Conservation (phyloP, 2,113 vertebrate species). For the Dendrocopos noguchii region DNA sequence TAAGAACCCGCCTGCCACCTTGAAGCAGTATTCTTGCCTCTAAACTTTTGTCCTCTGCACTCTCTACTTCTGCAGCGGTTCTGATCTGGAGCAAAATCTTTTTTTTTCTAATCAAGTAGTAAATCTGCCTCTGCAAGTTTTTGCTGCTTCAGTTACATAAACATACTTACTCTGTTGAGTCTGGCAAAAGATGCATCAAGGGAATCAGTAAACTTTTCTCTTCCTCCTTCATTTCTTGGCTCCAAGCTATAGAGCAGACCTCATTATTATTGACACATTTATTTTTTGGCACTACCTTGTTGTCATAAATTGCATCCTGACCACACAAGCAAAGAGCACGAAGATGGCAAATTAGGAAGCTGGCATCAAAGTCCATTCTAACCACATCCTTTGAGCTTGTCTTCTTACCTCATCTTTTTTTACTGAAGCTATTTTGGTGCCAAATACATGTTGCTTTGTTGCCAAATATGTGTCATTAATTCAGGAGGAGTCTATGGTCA, state of each 20-base stretch:
- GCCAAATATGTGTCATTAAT: conserved; percentile 26
- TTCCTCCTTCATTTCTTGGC: conserved; percentile 5
- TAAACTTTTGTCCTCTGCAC: background rate
- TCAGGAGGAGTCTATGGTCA: background rate
- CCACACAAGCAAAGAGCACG: background rate
- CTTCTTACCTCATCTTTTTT: conserved; percentile 49
- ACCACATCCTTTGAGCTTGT: conserved; percentile 40
- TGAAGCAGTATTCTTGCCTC: background rate
- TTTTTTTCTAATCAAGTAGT: background rate
- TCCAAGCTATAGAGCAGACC: background rate
- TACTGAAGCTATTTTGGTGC: conserved; percentile 6
- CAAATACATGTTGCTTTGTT: background rate
- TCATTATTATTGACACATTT: conserved; percentile 47
- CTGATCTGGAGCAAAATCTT: background rate
- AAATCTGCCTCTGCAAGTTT: background rate
- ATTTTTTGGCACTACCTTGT: conserved; percentile 34
- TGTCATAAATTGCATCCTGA: conserved; percentile 42
- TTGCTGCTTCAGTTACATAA: background rate
- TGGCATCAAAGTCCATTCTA: background rate
- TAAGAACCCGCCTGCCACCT: background rate
- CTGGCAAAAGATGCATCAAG: background rate
- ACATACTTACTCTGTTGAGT: background rate
- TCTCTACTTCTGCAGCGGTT: background rate
- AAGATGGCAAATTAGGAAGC: conserved; percentile 52
- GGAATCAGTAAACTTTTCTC: conserved; percentile 14